These are phyloP conservation scores for Ceratina japonica DNA, from an alignment of 1,140 invertebrate species.

Conservation along the genomic window DNA sequence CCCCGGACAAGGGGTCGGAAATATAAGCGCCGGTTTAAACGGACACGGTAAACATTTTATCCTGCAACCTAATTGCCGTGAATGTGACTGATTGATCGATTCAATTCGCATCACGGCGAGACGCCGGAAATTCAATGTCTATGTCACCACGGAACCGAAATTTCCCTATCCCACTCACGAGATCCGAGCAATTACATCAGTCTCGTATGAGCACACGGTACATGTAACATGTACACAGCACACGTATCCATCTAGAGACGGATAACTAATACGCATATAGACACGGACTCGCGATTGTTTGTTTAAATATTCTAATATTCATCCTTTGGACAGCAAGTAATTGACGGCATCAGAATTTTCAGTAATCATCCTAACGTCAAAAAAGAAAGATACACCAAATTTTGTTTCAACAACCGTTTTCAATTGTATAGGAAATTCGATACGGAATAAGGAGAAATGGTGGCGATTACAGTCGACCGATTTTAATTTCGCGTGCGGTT, in stretches of 20 bases:
- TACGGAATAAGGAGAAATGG: neutral
- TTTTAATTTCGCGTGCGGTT: neutral
- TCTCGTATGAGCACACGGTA: conserved; percentile 11
- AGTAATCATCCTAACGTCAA: too few species aligned
- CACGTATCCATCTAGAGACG: neutral
- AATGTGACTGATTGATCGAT: conserved; percentile 46
- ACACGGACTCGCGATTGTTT: neutral
- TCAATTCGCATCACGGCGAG: conserved; percentile 29
- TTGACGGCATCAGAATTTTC: too few species aligned
- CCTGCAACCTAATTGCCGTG: conserved; percentile 34
- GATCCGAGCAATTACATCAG: conserved; percentile 42
- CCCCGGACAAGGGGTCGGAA: neutral
- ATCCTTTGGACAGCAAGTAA: too few species aligned
- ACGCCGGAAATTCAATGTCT: conserved; percentile 49
- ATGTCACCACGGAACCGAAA: conserved; percentile 28
- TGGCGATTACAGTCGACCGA: neutral
- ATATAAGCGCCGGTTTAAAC: neutral
- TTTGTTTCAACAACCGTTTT: too few species aligned
- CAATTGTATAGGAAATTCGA: neutral
- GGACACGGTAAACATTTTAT: conserved; percentile 14
- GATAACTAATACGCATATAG: neutral
- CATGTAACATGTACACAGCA: conserved; percentile 17
- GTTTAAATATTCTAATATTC: too few species aligned
- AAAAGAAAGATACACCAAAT: too few species aligned
- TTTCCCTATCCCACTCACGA: neutral